Base-by-base conservation (phyloP, 2,113 vertebrate species). In the Panthera leo region DNA sequence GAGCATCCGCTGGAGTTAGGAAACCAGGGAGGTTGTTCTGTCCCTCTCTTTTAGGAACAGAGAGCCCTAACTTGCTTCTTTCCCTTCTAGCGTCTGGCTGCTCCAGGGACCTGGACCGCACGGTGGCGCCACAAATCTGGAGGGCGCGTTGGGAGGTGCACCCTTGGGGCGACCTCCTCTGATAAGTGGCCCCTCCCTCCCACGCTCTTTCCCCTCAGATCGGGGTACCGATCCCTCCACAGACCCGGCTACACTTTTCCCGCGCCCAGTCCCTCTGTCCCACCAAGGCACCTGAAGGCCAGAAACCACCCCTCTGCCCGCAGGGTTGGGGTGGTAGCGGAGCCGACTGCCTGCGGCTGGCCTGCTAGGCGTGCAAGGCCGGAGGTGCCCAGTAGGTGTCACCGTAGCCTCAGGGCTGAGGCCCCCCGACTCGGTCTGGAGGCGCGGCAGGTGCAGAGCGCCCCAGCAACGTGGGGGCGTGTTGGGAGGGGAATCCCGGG, bases 331-430 rank as follows among this genome's bases (percentile, higher is more conserved):
- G 12, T 5, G 8, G 0, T 6, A 15, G 18, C 7, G 1, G 18
- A 42, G 45, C 21, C 7, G 0, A 91, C 25, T 2, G 97, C 98
- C 97, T 65, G 85, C 7, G 87, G 98, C 96, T 21, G 65, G 78
- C 94, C 98, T 86, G 75, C 85, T 16, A 36, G 97, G 95, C 94
- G 5, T 98, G 98, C 96, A 98, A 96, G 68, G 95, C 96, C 63
- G 7, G 18, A 55, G 94, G 79, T 71, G 97, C 90, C 98, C 98
- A 97, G 98, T 96, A 98, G 98, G 92, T 98, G 98, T 98, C 98
- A 98, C 87, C 97, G 90, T 95, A 97, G 96, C 97, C 97, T 95
- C 95, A 98, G 97, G 97, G 92, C 97, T 98, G 97, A 97, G 96
- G 76, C 61, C 94, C 5, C 2, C 13, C 53, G 27, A 73, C 39